Evolutionary conservation across 1,140 invertebrate genomes (phyloP).

Genomic region (Drosophila asahinai): DNA sequence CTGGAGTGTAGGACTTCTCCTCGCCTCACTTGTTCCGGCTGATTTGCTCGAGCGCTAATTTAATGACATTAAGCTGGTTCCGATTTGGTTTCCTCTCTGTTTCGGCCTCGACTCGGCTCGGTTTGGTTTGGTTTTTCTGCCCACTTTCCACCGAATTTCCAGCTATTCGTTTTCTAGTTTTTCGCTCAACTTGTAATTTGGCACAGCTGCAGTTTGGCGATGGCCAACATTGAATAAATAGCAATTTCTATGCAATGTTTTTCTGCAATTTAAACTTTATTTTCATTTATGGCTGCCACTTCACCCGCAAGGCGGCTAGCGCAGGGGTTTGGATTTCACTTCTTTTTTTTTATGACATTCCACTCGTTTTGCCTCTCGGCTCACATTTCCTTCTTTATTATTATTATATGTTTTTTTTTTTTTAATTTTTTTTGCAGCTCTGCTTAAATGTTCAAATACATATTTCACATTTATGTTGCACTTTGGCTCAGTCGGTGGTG

Average conservation of each 20-base stretch:
- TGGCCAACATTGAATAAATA: constrained; percentile 73
- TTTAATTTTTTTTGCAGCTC: not conserved
- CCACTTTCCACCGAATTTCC: not conserved
- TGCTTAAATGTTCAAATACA: constrained; percentile 16
- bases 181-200: constrained; percentile 51
- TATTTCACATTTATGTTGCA: constrained; percentile 35
- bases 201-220: constrained; percentile 62
- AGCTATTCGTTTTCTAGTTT: constrained; percentile 19
- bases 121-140: not conserved
- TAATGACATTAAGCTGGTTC: constrained; percentile 68
- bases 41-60: constrained; percentile 69
- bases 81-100: constrained; percentile 44
- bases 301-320: constrained; percentile 4
- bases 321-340: constrained; percentile 49
- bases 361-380: not conserved
- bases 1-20: constrained; percentile 18
- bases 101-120: not conserved
- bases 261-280: constrained; percentile 79
- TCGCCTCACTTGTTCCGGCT: constrained; percentile 57
- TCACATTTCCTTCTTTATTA: constrained; percentile 33
- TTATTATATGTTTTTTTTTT: not conserved
- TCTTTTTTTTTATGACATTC: constrained; percentile 16
- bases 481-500: not conserved
- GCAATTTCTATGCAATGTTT: constrained; percentile 75
- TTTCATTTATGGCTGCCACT: constrained; percentile 67